Base-by-base conservation (phyloP, 2,113 vertebrate species). In the Tapirus terrestris region DNA sequence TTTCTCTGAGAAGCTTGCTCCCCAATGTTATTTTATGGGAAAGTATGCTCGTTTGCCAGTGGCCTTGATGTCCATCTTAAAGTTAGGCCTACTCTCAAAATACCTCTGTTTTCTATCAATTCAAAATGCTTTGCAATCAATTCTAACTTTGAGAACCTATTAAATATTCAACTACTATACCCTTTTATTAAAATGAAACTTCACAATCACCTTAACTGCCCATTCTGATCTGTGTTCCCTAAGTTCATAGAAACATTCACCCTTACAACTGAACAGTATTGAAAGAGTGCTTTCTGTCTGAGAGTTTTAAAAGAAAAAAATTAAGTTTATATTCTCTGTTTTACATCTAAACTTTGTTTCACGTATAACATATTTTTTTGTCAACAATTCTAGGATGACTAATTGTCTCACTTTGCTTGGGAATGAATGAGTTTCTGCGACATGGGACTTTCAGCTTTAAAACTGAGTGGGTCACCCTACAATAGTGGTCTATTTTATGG, bases 1-100 rank as follows among this genome's bases (percentile, higher is more conserved):
- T 88, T 82, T 94, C 20, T 65, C 53, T 92, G 29, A 83, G 83
- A 79, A 95, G 61, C 51, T 76, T 82, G 33, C 48, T 82, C 29
- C 16, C 43, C 33, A 13, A 10, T 61, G 27, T 61, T 67, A 36
- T 73, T 58, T 65, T 81, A 73, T 61, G 33, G 12, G n/a, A 91
- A 94, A 81, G 3, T 60, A 53, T 68, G 27, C 27, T 43, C 75
- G 16, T 29, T 96, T 87, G 27, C 36, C 70, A 91, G 36, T 18
- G 4, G 1, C n/a, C 45, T 61, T 87, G 13, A 76, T 25, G 43
- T 82, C 6, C 3, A 36, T 6, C 17, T 88, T 82, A 36, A 60
- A 70, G 5, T 79, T 92, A 92, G 89, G 2, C 7, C 20, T 77
- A 33, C 56, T 79, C 11, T 65, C 27, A 56, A 13, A 87, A 76